Evolutionary conservation across 2,797 vertebrate species (phyloP), one percentile per base, ranked within the genome.

Genomic region (Vespertilio murinus): DNA sequence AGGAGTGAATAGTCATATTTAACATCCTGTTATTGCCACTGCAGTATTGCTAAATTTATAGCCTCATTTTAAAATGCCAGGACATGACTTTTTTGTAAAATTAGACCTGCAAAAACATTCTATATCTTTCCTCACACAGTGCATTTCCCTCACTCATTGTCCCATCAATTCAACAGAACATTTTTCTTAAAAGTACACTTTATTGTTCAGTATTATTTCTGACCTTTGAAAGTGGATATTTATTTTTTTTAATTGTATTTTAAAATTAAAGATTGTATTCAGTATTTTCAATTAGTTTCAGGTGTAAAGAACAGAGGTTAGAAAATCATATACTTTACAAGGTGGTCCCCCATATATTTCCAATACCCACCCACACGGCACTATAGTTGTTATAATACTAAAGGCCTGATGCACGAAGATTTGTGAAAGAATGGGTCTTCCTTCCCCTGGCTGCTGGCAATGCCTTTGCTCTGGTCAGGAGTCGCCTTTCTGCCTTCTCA

Each of bases 21-120:
- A 94, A 91, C 7, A 88, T 49, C 33, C 40, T 86, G 45, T 80
- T 67, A 90, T 64, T 94, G 40, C 47, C 54, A 87, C 7, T 79
- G 73, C 94, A 94, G 91, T 87, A 92, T 56, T 65, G 83, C 18
- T 87, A 61, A 94, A 84, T 85, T 91, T 94, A 94, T n/a, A 93
- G 49, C 20, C 33, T 73, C 45, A 94, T 82, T 94, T 59, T 81
- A 94, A 96, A 96, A 82, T 85, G 87, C 69, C 73, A 94, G 79
- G 54, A 82, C 54, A 49, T 75, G 23, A 91, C 56, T 87, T 96
- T 74, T 42, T 88, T 54, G 12, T 78, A 74, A 93, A 93, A 56
- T 92, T 17, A 88, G 23, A 95, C 45, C 22, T 92, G 10, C 28
- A 59, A 83, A 80, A 93, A 84, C 18, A 92, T 59, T 54, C 88